phyloP scores from a whole-genome alignment of 1,140 invertebrate genomes.

The Acromyrmex charruanus region DNA sequence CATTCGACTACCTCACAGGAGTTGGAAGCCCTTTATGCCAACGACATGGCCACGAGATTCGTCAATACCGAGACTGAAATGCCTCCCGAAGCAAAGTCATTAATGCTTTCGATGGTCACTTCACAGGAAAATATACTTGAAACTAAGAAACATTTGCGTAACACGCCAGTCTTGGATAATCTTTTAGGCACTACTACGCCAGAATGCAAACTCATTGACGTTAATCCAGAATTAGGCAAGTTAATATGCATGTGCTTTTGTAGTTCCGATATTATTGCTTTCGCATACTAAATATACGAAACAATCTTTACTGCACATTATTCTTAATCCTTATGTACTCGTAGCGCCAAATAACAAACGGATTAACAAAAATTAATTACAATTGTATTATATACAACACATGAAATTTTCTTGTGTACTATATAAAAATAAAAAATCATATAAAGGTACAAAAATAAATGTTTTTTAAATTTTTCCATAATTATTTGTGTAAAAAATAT shows the following conservation, averaged over 20 bases:
- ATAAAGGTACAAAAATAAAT: neutral
- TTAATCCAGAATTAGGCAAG: slow-evolving; percentile 78
- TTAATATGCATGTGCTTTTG: slow-evolving; percentile 76
- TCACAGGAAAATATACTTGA: slow-evolving; percentile 81
- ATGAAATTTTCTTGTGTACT: neutral
- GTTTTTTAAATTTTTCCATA: neutral
- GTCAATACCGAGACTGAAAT: slow-evolving; percentile 69
- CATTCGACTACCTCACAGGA: slow-evolving; percentile 68
- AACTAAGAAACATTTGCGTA: slow-evolving; percentile 80
- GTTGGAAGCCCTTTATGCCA: slow-evolving; percentile 67
- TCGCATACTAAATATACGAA: neutral
- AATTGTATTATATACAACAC: neutral
- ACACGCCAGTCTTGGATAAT: slow-evolving; percentile 81
- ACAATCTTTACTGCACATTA: neutral
- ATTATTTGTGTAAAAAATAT: neutral
- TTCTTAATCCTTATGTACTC: neutral
- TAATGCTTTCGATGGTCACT: slow-evolving; percentile 78
- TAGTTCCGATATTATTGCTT: neutral
- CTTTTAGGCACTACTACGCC: slow-evolving; percentile 76
- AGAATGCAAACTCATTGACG: slow-evolving; percentile 71
- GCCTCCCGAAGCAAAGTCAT: slow-evolving; percentile 73
- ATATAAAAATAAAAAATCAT: neutral
- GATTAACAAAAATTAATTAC: slow-evolving; percentile 31
- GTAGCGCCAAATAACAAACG: neutral
- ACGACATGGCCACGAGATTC: slow-evolving; percentile 66